phyloP scores from a whole-genome alignment of 2,888 invertebrate genomes.

The Slavum lentiscoides region DNA sequence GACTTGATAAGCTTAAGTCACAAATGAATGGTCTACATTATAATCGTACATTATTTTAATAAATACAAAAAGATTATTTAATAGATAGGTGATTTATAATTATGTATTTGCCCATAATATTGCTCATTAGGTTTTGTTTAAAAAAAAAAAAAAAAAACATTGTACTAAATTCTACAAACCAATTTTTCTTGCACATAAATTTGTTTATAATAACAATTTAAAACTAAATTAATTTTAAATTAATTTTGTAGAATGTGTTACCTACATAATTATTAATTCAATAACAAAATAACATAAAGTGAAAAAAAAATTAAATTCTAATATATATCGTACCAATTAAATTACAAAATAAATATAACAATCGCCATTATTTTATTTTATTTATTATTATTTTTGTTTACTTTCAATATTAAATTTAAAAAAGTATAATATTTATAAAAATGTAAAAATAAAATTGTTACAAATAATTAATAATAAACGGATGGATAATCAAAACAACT shows the following conservation, averaged over 20 bases:
- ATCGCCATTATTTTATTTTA: neutral
- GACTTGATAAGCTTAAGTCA: neutral
- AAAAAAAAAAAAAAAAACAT: neutral
- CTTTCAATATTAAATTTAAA: neutral
- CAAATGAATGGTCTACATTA: neutral
- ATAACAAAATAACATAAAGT: neutral
- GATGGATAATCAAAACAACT: neutral
- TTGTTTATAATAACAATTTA: neutral
- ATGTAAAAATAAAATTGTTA: neutral
- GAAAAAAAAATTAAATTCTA: neutral
- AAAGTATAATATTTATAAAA: neutral
- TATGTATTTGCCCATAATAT: slow-evolving; percentile 10
- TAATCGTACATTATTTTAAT: neutral
- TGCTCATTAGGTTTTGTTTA: neutral
- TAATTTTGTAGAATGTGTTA: neutral
- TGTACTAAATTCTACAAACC: neutral
- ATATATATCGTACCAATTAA: too few relatives aligned
- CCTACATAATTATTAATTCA: neutral
- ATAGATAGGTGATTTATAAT: neutral
- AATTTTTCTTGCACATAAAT: neutral
- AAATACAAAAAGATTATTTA: neutral
- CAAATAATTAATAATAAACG: neutral
- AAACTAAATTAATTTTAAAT: neutral
- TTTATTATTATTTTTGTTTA: neutral
- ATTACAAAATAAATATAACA: neutral